Evolutionary conservation across 2,113 vertebrate species (phyloP).

Genomic region (Puffinus mauretanicus): DNA sequence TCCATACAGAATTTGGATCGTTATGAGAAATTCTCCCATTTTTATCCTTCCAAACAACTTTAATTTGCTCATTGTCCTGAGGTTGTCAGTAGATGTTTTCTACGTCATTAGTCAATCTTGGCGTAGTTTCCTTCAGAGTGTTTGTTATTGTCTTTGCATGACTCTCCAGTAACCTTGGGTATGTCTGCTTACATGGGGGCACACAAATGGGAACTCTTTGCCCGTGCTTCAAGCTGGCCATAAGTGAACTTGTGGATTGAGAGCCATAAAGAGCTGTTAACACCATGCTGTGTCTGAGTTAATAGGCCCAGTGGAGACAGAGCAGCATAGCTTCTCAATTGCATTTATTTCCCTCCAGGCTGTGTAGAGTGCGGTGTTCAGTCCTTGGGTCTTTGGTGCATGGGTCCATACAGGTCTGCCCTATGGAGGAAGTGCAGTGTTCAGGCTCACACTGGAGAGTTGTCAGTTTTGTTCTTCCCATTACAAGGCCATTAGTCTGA

Average conservation of each 20-base stretch:
- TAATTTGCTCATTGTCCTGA: not conserved
- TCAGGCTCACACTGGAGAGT: not conserved
- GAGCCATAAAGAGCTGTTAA: not conserved
- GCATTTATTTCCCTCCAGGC: not conserved
- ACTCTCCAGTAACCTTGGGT: not conserved
- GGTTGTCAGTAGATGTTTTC: not conserved
- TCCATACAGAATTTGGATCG: not conserved
- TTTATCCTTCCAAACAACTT: not conserved
- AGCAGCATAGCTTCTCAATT: not conserved
- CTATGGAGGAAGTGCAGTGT: not conserved
- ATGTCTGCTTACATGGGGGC: not conserved
- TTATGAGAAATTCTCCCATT: not conserved
- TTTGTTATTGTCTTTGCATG: not conserved
- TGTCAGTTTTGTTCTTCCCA: not conserved
- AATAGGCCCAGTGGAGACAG: not conserved
- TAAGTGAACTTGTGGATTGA: not conserved
- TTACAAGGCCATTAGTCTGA: not conserved
- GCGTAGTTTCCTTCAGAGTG: not conserved
- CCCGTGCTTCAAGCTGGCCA: not conserved
- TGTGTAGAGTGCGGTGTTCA: not conserved
- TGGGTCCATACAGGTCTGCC: not conserved
- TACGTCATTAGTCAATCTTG: not conserved
- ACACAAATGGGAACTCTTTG: not conserved
- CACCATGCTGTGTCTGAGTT: not conserved
- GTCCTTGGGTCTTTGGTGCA: too few relatives aligned